Evolutionary conservation across 2,113 vertebrate species (phyloP), one percentile per base, ranked within the genome.

Genomic region (Plecturocebus donacophilus): DNA sequence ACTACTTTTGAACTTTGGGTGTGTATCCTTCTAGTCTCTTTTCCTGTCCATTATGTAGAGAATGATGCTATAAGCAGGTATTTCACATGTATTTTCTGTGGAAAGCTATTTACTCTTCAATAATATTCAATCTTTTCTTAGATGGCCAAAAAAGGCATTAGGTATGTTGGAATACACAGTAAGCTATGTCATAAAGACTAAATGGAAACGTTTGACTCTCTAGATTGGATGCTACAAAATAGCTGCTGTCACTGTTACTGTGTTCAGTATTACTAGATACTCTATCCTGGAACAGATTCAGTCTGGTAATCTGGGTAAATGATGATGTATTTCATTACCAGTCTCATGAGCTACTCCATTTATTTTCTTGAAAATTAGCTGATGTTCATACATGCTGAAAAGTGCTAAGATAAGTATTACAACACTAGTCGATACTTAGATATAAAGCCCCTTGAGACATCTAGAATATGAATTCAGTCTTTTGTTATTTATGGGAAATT

Each of bases 381-480:
- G 23, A 71, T 71, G 81, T 40, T 83, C 49, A 68, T 92, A 76
- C 52, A 61, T 75, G 66, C 40, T 92, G 90, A 91, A 96, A 97
- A 95, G 52, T 61, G 95, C 47, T 95, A 21, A 94, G 2, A 0
- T 91, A 68, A 88, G 89, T 96, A 86, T 97, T 98, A 97, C 96
- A 98, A 86, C 56, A 85, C 30, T 94, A 89, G 76, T 95, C 96
- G 76, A 89, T 97, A 90, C 47, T 97, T 97, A 97, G 42, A 96
- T 97, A 52, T 25, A 71, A 97, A 97, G 52, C 38, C 61, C 45
- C 76, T 98, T 79, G 91, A 93, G 97, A 58, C 70, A 90, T 95
- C 97, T 27, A 42, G 95, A 79, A 95, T 97, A 97, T 93, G 84
- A 97, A 56, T 95, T 86, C 94, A 91, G 52, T 27, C 40, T 42